A percentile compares a stretch with the other conserved stretches of the same genome.
Evolutionary conservation across 2,888 invertebrate genomes (phyloP).

Genomic region (Didymodactylos carnosus): DNA sequence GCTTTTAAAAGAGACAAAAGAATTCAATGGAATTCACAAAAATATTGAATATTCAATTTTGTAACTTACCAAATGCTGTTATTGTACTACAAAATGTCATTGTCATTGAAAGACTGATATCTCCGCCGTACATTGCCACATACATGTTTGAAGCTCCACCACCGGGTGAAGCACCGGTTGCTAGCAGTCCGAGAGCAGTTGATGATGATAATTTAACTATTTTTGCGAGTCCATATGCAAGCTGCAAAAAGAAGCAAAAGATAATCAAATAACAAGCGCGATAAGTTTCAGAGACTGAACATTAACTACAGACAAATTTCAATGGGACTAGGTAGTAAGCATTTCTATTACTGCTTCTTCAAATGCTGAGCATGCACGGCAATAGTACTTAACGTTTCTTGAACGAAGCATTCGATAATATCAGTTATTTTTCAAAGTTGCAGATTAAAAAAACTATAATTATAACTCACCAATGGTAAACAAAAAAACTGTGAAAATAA

Average conservation of each 20-base stretch:
- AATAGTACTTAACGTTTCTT: too few species aligned
- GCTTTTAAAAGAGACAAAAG: slow-evolving; percentile 38
- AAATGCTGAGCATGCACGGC: too few species aligned
- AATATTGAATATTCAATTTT: too few species aligned
- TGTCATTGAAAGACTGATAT: slow-evolving; percentile 72
- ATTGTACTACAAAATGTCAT: slow-evolving; percentile 81
- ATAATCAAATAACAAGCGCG: too few species aligned
- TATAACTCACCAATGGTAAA: slow-evolving; percentile 33
- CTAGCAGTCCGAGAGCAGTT: slow-evolving; percentile 35
- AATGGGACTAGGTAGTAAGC: too few species aligned
- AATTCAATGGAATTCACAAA: too few species aligned
- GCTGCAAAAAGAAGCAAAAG: slow-evolving; percentile 19
- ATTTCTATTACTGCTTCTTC: too few species aligned
- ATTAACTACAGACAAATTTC: too few species aligned
- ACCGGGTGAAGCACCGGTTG: slow-evolving; percentile 37
- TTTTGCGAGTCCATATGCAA: slow-evolving; percentile 23
- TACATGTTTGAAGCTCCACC: slow-evolving; percentile 88
- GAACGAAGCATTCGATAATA: too few species aligned
- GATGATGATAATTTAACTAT: slow-evolving; percentile 20
- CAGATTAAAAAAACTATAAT: neutral
- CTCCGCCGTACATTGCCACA: slow-evolving; percentile 72
- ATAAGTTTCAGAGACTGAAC: too few species aligned
- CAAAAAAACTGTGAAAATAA: slow-evolving; percentile 36
- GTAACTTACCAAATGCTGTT: slow-evolving; percentile 52
- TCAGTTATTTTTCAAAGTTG: too few species aligned